Percentiles rank a stretch among this genome's conserved stretches.
phyloP scores from a whole-genome alignment of 1,140 invertebrate species.

The Cherax quadricarinatus region DNA sequence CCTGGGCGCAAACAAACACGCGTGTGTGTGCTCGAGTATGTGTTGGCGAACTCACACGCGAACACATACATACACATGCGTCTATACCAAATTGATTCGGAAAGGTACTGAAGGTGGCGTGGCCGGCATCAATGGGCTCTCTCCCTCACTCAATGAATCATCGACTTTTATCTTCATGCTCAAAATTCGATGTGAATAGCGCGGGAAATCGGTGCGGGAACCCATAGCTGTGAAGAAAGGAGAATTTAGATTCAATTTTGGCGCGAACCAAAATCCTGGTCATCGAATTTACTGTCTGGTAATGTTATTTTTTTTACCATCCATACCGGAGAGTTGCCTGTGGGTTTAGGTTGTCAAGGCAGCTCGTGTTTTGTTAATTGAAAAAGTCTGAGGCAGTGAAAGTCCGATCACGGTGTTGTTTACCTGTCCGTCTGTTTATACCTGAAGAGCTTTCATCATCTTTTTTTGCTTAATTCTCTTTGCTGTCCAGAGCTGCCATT shows the following conservation, averaged over 20 bases:
- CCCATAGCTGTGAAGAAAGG: not conserved
- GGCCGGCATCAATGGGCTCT: not conserved
- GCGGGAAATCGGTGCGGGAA: not conserved
- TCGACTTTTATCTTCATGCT: slow-evolving; percentile 13
- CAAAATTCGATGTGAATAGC: slow-evolving; percentile 7
- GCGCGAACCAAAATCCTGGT: not conserved
- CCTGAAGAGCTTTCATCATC: too few species aligned
- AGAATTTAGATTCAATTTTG: not conserved
- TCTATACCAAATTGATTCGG: not conserved
- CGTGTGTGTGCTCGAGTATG: too few species aligned
- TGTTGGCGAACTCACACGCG: not conserved
- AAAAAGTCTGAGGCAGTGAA: not conserved
- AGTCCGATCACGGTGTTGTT: too few species aligned
- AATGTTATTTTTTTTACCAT: too few species aligned
- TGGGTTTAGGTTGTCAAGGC: not conserved
- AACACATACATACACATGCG: not conserved
- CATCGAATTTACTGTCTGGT: not conserved
- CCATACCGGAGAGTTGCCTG: not conserved
- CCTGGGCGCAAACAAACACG: too few species aligned
- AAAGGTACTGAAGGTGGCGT: not conserved
- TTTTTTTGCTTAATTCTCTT: too few species aligned
- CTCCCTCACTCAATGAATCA: not conserved
- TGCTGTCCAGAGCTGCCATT: too few species aligned
- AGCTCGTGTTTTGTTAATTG: not conserved
- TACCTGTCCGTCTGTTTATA: too few species aligned